These are phyloP conservation scores for Coregonus clupeaformis DNA, from an alignment of 2,113 vertebrate genomes.

Conservation along the genomic window DNA sequence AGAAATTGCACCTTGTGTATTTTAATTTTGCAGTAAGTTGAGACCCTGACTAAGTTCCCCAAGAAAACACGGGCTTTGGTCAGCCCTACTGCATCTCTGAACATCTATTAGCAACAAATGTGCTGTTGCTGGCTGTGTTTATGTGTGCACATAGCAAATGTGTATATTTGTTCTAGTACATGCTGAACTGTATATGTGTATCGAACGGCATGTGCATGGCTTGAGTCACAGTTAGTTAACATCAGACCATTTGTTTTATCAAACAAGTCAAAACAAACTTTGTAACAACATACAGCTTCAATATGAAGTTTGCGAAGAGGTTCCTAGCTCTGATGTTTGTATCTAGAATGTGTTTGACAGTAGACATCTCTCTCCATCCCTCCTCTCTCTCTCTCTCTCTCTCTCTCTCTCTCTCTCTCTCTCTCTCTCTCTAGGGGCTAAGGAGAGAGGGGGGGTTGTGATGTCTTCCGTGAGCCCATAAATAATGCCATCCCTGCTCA, in stretches of 20 bases:
- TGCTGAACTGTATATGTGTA: too few relatives aligned
- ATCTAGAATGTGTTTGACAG: not conserved
- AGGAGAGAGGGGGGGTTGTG: slow-evolving; percentile 38
- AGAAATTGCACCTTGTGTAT: too few relatives aligned
- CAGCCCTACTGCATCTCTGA: too few relatives aligned
- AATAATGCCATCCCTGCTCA: slow-evolving; percentile 65
- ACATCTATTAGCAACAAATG: too few relatives aligned
- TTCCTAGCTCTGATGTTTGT: not conserved
- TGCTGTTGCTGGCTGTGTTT: too few relatives aligned
- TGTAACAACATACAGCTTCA: not conserved
- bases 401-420: not conserved
- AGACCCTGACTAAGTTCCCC: too few relatives aligned
- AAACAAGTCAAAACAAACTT: not conserved
- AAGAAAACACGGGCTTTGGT: too few relatives aligned
- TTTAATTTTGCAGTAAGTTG: too few relatives aligned
- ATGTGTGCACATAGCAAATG: too few relatives aligned
- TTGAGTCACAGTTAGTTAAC: not conserved
- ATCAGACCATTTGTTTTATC: not conserved
- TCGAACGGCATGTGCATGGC: not conserved
- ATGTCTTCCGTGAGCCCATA: slow-evolving; percentile 65
- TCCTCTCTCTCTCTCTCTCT: not conserved
- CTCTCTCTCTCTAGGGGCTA: slow-evolving; percentile 15
- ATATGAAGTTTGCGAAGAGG: not conserved
- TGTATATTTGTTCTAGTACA: too few relatives aligned
- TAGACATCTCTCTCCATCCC: not conserved